Conservation (phyloP, 2,113 vertebrate genomes). For the Todiramphus chloris region DNA sequence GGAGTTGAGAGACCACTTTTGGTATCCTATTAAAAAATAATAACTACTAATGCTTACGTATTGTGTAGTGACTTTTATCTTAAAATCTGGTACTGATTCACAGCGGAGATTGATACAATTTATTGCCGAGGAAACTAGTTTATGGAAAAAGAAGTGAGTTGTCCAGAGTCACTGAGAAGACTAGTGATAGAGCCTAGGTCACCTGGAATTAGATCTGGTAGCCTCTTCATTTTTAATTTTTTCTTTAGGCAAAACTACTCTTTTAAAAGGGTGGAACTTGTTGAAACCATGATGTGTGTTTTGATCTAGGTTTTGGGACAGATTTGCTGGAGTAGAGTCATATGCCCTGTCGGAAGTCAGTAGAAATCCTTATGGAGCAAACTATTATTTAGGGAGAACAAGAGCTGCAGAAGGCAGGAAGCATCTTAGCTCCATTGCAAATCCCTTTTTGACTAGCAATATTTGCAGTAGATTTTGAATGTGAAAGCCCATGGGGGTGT, state of each 20-base stretch:
- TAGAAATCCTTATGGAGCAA: neutral
- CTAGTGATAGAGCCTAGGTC: neutral
- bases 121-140: neutral
- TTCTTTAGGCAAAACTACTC: neutral
- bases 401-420: neutral
- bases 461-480: neutral
- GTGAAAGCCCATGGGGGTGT: neutral
- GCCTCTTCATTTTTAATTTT: neutral
- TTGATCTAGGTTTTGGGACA: neutral
- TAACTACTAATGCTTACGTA: neutral
- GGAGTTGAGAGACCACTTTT: neutral
- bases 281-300: neutral
- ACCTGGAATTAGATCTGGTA: neutral
- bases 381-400: neutral
- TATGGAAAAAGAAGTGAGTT: neutral
- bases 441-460: neutral
- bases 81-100: neutral
- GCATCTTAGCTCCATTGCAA: neutral
- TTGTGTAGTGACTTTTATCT: neutral
- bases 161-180: neutral
- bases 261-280: neutral
- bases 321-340: neutral
- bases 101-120: neutral
- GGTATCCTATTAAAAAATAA: neutral
- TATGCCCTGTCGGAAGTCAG: neutral